A percentile compares a stretch with the other conserved stretches of the same genome.
Conservation (phyloP, 1,140 invertebrate genomes). For the Sarcophaga peregrina region DNA sequence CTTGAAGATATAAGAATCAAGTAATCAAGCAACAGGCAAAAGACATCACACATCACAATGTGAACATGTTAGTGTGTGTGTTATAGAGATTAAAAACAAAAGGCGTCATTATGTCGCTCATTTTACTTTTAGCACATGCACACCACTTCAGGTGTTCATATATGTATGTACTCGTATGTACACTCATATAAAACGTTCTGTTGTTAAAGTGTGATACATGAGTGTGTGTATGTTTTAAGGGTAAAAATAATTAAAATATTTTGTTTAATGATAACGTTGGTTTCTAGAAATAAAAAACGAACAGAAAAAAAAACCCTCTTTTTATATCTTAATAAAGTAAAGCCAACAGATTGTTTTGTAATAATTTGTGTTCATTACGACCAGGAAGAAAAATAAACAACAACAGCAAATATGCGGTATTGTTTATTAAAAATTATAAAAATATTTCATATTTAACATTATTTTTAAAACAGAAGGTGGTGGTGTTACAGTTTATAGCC, state of each 20-base stretch:
- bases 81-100: not conserved
- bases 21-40: not conserved
- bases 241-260: constrained; percentile 8
- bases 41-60: not conserved
- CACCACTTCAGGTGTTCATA: too few species aligned
- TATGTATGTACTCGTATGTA: too few species aligned
- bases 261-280: not conserved
- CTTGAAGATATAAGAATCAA: not conserved
- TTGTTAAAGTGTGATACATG: not conserved
- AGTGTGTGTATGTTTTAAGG: not conserved
- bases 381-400: too few species aligned
- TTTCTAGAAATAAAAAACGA: too few species aligned
- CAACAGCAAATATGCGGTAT: not conserved
- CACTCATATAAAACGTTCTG: not conserved
- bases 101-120: constrained; percentile 8
- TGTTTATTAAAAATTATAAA: not conserved
- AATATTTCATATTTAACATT: not conserved
- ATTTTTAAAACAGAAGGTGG: not conserved
- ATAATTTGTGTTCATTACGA: not conserved
- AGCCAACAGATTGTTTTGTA: not conserved
- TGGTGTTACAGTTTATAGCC: not conserved
- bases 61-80: not conserved
- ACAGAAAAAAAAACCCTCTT: too few species aligned
- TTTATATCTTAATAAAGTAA: too few species aligned
- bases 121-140: too few species aligned